Evolutionary conservation across 2,888 invertebrate species (phyloP).

Genomic region (Dynastes hyllus): DNA sequence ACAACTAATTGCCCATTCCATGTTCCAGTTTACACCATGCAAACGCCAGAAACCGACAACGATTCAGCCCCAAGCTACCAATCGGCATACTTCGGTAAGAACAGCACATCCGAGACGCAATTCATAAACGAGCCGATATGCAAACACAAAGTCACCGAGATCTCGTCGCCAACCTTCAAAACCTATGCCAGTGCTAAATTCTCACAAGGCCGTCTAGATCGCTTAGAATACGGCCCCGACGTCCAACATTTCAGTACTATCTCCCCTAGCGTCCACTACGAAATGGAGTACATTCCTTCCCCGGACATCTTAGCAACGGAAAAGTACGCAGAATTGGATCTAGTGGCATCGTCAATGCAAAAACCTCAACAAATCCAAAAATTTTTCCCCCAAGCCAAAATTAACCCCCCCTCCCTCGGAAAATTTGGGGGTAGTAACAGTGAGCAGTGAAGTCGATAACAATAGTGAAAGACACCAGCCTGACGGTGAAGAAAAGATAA

Average conservation of each 20-base stretch:
- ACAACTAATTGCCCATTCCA: background rate
- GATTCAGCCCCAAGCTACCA: slow-evolving; percentile 73
- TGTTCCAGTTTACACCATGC: slow-evolving; percentile 76
- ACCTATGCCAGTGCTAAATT: slow-evolving; percentile 60
- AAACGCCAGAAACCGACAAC: slow-evolving; percentile 79
- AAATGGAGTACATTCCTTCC: slow-evolving; percentile 70
- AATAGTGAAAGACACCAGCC: slow-evolving; percentile 64
- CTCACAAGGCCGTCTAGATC: slow-evolving; percentile 60
- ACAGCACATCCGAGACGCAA: slow-evolving; percentile 64
- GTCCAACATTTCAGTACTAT: slow-evolving; percentile 70
- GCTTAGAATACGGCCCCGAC: slow-evolving; percentile 72
- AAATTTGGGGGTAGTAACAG: slow-evolving; percentile 50
- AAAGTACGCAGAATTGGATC: slow-evolving; percentile 75
- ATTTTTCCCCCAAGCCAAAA: slow-evolving; percentile 47
- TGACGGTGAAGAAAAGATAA: slow-evolving; percentile 63
- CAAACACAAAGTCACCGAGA: slow-evolving; percentile 55
- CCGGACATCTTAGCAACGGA: slow-evolving; percentile 72
- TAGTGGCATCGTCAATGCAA: slow-evolving; percentile 66
- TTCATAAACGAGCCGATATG: slow-evolving; percentile 53
- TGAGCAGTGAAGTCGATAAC: slow-evolving; percentile 48
- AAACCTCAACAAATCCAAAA: slow-evolving; percentile 37
- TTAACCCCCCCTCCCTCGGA: slow-evolving; percentile 42
- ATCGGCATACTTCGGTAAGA: slow-evolving; percentile 68
- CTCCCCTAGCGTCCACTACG: slow-evolving; percentile 70
- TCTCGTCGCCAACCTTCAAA: slow-evolving; percentile 56